Conservation (phyloP, 2,113 vertebrate species). For the Lipophrys pholis region DNA sequence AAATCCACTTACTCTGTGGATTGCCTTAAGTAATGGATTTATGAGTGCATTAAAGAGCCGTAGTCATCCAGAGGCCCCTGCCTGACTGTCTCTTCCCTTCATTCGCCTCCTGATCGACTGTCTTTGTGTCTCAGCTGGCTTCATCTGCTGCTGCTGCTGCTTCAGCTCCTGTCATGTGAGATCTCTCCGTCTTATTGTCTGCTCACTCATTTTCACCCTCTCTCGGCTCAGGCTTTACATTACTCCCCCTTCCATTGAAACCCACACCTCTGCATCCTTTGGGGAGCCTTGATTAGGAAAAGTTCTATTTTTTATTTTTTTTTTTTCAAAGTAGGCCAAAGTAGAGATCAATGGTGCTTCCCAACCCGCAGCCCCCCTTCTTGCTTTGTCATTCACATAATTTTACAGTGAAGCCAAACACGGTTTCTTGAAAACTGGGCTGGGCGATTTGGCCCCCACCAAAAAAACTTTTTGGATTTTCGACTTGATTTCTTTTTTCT, state of each 20-base stretch:
- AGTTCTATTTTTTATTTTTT: neutral
- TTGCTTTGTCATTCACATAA: no score
- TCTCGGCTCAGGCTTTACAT: conserved; percentile 30
- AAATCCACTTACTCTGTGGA: conserved; percentile 83
- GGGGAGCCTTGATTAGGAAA: conserved; percentile 33
- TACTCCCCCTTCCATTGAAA: conserved; percentile 28
- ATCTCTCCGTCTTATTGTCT: conserved; percentile 56
- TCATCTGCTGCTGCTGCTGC: conserved; percentile 50
- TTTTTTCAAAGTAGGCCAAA: conserved; percentile 24
- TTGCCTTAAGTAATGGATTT: conserved; percentile 88
- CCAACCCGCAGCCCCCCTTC: no score
- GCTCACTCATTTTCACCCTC: conserved; percentile 63
- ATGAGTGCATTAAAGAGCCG: conserved; percentile 83
- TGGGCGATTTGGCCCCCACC: no score
- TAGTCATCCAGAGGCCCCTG: conserved; percentile 75
- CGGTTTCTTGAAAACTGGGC: no score
- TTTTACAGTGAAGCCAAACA: no score
- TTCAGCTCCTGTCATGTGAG: conserved; percentile 43
- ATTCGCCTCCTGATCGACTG: conserved; percentile 60
- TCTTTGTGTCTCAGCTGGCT: conserved; percentile 59
- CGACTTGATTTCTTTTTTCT: no score
- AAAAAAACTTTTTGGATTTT: no score
- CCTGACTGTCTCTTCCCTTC: conserved; percentile 75
- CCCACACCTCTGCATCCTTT: conserved; percentile 36
- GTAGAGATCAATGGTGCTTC: conserved; percentile 38